Percentiles rank a stretch among this genome's conserved stretches.
These are phyloP conservation scores for Gambusia affinis DNA, from an alignment of 2,113 vertebrate species.

Conservation along the genomic window DNA sequence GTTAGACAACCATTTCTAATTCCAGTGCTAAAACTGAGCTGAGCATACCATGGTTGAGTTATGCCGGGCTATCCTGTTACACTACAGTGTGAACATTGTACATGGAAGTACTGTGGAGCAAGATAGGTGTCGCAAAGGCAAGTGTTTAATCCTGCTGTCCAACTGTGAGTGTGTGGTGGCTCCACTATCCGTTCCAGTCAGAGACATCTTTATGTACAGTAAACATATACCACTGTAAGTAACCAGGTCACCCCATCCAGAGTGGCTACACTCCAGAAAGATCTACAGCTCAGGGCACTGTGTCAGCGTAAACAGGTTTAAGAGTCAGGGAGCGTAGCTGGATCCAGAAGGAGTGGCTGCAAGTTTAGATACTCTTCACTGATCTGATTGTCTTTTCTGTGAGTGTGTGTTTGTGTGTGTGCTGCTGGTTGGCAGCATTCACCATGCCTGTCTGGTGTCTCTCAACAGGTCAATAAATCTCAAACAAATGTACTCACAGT, in stretches of 20 bases:
- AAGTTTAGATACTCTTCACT: slow-evolving; percentile 31
- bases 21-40: slow-evolving; percentile 45
- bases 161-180: slow-evolving; percentile 17
- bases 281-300: slow-evolving; percentile 62
- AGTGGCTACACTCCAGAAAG: slow-evolving; percentile 47
- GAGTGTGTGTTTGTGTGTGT: slow-evolving; percentile 11
- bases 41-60: slow-evolving; percentile 40
- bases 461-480: slow-evolving; percentile 50
- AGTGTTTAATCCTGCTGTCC: slow-evolving; percentile 47
- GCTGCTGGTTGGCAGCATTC: slow-evolving; percentile 30
- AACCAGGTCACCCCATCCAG: slow-evolving; percentile 56
- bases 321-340: slow-evolving; percentile 49
- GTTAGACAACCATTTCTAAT: slow-evolving; percentile 3
- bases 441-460: slow-evolving; percentile 18
- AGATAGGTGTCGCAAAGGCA: slow-evolving; percentile 42
- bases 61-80: slow-evolving; percentile 29
- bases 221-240: slow-evolving; percentile 57
- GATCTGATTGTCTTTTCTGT: slow-evolving; percentile 50
- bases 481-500: slow-evolving; percentile 16
- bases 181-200: slow-evolving; percentile 24
- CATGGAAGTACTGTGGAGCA: slow-evolving; percentile 31
- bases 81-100: slow-evolving; percentile 36
- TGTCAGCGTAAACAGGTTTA: slow-evolving; percentile 75
- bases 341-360: slow-evolving; percentile 39
- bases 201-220: slow-evolving; percentile 39